Evolutionary conservation across 2,797 vertebrate species (phyloP), one percentile per base, ranked within the genome.

Genomic region (Enteromius paludinosus): DNA sequence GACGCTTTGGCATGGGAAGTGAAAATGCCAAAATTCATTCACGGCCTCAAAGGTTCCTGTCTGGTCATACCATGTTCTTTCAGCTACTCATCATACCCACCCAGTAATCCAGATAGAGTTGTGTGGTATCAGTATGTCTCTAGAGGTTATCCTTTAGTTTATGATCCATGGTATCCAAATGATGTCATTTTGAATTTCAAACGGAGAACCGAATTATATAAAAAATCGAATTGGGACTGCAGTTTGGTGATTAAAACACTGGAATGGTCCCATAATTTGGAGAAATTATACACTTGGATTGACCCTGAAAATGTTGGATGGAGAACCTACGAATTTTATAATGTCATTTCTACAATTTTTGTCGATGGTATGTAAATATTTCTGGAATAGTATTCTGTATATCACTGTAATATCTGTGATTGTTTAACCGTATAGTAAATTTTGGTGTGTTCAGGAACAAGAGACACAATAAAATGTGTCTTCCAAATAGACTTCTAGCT

Each of bases 231-330:
- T 3, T 0, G 56, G 3, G 90, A 91, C 12, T 93, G 90, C 76
- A 92, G 90, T 83, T 87, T 93, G 38, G 85, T 91, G 70, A 92
- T 93, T 0, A 73, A 78, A 0, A 72, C 12, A 0, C 64, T 93
- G n/a, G 72, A 89, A 2, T 74, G 56, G 81, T 79, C 66, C 0
- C 75, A 91, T 61, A 83, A 89, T 75, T 38, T 56, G 28, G 74
- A 87, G 12, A 87, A 79, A 86, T 45, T 93, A 45, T 93, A 89
- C 61, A 89, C 91, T 1, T 92, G 92, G 92, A 41, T 93, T 28
- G 91, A 93, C 77, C 64, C 75, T 28, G 87, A 89, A 33, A n/a
- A 87, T 15, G 84, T 93, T 59, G 30, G 87, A 2, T 3, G 0
- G 6, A 0, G 0, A 0, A 91, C 88, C 6, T 84, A 86, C 2